phyloP scores from a whole-genome alignment of 2,888 invertebrate species.

The Venusia cambrica region DNA sequence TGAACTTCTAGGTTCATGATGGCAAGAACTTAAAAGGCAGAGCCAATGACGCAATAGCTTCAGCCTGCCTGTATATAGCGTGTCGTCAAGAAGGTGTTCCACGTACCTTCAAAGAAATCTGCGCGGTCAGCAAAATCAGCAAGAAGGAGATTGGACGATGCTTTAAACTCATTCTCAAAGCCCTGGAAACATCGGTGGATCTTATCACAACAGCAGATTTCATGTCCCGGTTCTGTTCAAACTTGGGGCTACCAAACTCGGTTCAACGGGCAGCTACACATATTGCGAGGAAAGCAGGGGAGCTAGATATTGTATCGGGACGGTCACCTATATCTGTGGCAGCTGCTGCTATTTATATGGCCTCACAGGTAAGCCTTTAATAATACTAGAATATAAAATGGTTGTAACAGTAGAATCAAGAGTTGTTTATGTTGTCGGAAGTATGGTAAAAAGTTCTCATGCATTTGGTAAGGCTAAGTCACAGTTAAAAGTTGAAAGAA shows the following conservation, averaged over 20 bases:
- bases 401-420: too few relatives aligned
- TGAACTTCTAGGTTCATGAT: conserved; percentile 94
- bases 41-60: conserved; percentile 98
- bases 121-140: conserved; percentile 98
- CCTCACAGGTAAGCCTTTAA: conserved; percentile 88
- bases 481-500: too few relatives aligned
- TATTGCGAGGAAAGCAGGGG: conserved; percentile 97
- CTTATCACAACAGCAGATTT: conserved; percentile 99
- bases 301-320: conserved; percentile 98
- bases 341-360: conserved; percentile 99
- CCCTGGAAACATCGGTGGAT: conserved; percentile 97
- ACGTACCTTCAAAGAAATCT: conserved; percentile 99
- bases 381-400: too few relatives aligned
- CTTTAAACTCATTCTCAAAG: conserved; percentile 97
- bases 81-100: conserved; percentile 99
- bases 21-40: conserved; percentile 97
- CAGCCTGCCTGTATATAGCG: conserved; percentile 99
- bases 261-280: conserved; percentile 97
- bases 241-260: conserved; percentile 92
- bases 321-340: conserved; percentile 99
- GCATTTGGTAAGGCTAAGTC: too few relatives aligned
- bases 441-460: too few relatives aligned
- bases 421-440: too few relatives aligned
- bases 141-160: conserved; percentile 99
- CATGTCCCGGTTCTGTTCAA: conserved; percentile 99